Evolutionary conservation across 2,113 vertebrate species (phyloP), one percentile per base, ranked within the genome.

Genomic region (Atrichornis clamosus): DNA sequence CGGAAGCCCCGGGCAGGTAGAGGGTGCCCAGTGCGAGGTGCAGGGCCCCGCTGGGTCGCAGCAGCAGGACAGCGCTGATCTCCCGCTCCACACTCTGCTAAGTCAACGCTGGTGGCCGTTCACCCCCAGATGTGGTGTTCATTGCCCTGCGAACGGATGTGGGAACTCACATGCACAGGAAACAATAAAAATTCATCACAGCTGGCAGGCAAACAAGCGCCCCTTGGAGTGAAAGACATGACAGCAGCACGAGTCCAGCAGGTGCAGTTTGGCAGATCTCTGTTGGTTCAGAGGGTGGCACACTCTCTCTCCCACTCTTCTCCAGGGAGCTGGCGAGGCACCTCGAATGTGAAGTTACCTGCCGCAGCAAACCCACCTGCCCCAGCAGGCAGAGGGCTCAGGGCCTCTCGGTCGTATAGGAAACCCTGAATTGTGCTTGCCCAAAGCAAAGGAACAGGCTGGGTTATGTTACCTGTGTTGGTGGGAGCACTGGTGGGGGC

Each of bases 11-110:
- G 0, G 59, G 68, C 1, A 10, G 80, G 82, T n/a, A 44, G 75
- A 3, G 0, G 1, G 50, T 6, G 68, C 46, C 11, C 1, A 6
- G 53, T 5, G 33, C 0, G 2, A 52, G 49, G 39, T 37, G 52
- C 47, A 10, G 1, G 1, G 53, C 39, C 50, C 78, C 0, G 0
- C 28, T 1, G 1, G 12, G 19, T 46, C 41, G 33, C 1, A 0
- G 53, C 86, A 90, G 83, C 63, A 62, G 83, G 41, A 39, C 89
- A 76, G 49, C 0, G 2, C 32, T 94, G 68, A 87, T 55, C 85
- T 89, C 37, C 53, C 0, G 10, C 70, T 68, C 60, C 50, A 15
- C 0, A 3, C 9, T 1, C 68, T 70, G 53, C 49, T 55, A 11
- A 53, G 49, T 79, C 82, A 95, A 85, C 65, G n/a, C 1, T 11